Conservation (phyloP, 2,888 invertebrate genomes). For the Hyles lineata region DNA sequence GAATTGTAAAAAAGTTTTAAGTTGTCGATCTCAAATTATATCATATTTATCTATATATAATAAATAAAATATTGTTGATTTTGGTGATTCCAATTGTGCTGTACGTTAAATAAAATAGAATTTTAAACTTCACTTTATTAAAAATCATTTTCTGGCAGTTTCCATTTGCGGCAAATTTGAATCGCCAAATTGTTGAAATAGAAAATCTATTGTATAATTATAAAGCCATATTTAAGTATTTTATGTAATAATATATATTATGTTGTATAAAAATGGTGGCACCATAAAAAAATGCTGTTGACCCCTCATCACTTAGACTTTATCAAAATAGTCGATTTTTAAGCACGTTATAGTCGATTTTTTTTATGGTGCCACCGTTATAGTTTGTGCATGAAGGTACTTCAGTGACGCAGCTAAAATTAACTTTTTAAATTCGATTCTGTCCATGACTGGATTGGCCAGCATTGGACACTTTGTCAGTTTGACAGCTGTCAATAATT, state of each 20-base stretch:
- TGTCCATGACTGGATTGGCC: background rate
- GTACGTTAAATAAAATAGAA: background rate
- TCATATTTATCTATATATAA: constrained; percentile 9
- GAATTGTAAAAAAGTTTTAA: background rate
- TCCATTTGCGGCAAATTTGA: background rate
- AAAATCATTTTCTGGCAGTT: too few relatives aligned
- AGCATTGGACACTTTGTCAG: constrained; percentile 4
- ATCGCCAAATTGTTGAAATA: background rate
- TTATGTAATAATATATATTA: constrained; percentile 28
- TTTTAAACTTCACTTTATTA: background rate
- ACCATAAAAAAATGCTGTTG: background rate
- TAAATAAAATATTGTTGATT: background rate
- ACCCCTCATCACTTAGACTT: background rate
- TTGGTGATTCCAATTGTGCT: constrained; percentile 2
- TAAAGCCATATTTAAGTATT: constrained; percentile 16
- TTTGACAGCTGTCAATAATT: background rate
- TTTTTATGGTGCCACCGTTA: background rate
- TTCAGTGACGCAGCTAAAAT: background rate
- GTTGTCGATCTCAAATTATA: constrained; percentile 2
- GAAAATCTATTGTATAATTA: background rate
- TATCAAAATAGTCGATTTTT: background rate
- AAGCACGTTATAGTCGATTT: background rate
- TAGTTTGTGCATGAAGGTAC: background rate
- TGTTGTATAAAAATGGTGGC: background rate
- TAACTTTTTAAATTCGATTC: too few relatives aligned